Evolutionary conservation across 2,797 vertebrate species (phyloP).

Genomic region (Triplophysa bombifrons): DNA sequence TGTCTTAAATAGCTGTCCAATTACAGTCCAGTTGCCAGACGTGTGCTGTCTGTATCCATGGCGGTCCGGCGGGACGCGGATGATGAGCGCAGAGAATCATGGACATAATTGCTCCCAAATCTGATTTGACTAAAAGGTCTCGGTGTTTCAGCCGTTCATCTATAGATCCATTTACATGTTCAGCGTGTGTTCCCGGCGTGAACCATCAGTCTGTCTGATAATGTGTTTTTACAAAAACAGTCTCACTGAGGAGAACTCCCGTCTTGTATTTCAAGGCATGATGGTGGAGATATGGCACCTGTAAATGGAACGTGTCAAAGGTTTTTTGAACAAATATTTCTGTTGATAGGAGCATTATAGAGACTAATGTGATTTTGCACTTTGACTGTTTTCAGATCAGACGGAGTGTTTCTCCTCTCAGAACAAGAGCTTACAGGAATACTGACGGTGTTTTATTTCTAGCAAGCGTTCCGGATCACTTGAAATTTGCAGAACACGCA

Average conservation of each 20-base stretch:
- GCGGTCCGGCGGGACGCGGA: constrained; percentile 43
- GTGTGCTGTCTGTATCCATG: constrained; percentile 48
- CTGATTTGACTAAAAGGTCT: constrained; percentile 62
- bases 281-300: background rate
- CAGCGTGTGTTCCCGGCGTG: constrained; percentile 32
- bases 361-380: background rate
- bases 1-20: constrained; percentile 55
- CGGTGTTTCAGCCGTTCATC: constrained; percentile 44
- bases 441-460: background rate
- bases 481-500: background rate
- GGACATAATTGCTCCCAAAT: constrained; percentile 52
- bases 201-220: constrained; percentile 36
- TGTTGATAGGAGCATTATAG: background rate
- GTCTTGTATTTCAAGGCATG: background rate
- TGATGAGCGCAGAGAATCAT: constrained; percentile 46
- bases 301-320: background rate
- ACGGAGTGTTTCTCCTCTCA: background rate
- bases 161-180: constrained; percentile 37
- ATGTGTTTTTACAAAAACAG: background rate
- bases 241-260: background rate
- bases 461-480: background rate
- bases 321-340: background rate
- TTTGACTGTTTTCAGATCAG: background rate
- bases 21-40: constrained; percentile 53
- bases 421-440: background rate